These are phyloP conservation scores for Chelidonichthys spinosus DNA, from an alignment of 2,797 vertebrate genomes.

Conservation along the genomic window DNA sequence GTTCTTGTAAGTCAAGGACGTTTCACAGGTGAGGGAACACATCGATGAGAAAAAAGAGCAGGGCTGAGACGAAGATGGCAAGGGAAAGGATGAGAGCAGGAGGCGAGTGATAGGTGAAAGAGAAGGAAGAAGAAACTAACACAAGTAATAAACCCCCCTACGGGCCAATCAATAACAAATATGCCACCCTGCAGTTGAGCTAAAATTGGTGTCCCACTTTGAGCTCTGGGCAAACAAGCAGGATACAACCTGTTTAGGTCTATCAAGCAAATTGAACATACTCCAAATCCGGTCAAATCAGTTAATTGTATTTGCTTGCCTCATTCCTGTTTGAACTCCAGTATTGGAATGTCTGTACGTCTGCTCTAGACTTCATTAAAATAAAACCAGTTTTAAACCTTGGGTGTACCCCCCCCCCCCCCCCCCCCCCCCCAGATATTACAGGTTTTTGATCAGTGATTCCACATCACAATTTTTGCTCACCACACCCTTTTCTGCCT, in stretches of 20 bases:
- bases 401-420: slow-evolving; percentile 12
- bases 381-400: slow-evolving; percentile 34
- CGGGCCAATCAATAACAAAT: slow-evolving; percentile 18
- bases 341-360: background rate
- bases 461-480: slow-evolving; percentile 67
- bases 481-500: slow-evolving; percentile 58
- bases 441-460: slow-evolving; percentile 76
- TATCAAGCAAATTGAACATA: background rate
- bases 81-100: background rate
- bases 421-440: slow-evolving; percentile 49
- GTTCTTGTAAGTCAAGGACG: slow-evolving; percentile 69
- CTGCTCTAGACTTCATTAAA: slow-evolving; percentile 26
- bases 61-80: slow-evolving; percentile 1
- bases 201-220: slow-evolving; percentile 38
- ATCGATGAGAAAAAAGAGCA: slow-evolving; percentile 18
- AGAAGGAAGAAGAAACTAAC: background rate
- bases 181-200: slow-evolving; percentile 18
- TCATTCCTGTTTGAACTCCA: slow-evolving; percentile 5
- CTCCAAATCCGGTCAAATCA: background rate
- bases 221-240: background rate
- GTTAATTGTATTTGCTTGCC: background rate
- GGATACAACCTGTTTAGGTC: background rate
- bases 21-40: slow-evolving; percentile 72
- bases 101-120: background rate
- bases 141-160: background rate